Percentiles rank a stretch among this genome's conserved stretches.
Evolutionary conservation across 2,113 vertebrate genomes (phyloP).

Genomic region (Rana temporaria): DNA sequence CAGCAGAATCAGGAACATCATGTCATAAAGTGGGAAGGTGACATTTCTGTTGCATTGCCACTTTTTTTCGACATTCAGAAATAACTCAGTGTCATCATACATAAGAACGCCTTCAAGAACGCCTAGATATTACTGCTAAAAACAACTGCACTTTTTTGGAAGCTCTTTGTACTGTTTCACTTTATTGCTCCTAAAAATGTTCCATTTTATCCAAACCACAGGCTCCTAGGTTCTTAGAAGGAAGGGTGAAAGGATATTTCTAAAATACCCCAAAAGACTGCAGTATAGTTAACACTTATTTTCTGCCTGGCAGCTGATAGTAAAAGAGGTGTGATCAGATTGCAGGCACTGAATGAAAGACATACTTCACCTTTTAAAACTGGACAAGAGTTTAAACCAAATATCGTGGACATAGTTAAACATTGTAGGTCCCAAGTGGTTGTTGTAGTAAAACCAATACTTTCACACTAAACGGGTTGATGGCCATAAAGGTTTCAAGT

Average conservation of each 20-base stretch:
- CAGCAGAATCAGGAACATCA: too few species aligned
- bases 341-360: not conserved
- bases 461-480: conserved; percentile 31
- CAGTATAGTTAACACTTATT: conserved; percentile 19
- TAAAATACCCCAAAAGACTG: conserved; percentile 5
- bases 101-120: not conserved
- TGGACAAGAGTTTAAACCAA: conserved; percentile 24
- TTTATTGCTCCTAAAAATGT: conserved; percentile 27
- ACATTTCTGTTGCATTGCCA: not conserved
- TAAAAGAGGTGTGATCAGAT: not conserved
- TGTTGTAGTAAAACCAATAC: conserved; percentile 4
- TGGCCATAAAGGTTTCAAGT: conserved; percentile 17
- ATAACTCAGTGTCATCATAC: not conserved
- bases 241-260: conserved; percentile 12
- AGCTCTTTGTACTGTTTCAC: conserved; percentile 28
- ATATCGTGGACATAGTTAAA: not conserved
- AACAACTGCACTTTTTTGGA: conserved; percentile 13
- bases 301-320: conserved; percentile 2
- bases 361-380: conserved; percentile 8
- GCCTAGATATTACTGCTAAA: not conserved
- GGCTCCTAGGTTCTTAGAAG: conserved; percentile 42
- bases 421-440: not conserved
- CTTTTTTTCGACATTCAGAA: not conserved
- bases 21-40: not conserved
- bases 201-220: conserved; percentile 49